phyloP scores from a whole-genome alignment of 2,113 vertebrate species.

The Brachyistius frenatus region DNA sequence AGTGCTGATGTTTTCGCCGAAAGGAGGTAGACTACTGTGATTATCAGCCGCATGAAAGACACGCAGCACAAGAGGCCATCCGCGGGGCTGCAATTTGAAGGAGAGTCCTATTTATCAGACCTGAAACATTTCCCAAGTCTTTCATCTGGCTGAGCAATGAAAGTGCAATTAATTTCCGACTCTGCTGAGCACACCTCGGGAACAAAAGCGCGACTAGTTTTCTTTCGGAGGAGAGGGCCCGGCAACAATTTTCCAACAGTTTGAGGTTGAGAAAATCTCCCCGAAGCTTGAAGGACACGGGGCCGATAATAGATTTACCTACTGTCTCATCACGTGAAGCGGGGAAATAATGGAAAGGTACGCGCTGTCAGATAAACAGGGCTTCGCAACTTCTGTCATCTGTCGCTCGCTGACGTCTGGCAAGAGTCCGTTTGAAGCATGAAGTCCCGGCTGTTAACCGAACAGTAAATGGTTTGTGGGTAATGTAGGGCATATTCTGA shows the following conservation, averaged over 20 bases:
- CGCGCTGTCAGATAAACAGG: slow-evolving; percentile 10
- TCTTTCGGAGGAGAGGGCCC: slow-evolving; percentile 38
- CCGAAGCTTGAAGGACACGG: slow-evolving; percentile 61
- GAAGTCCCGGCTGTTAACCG: slow-evolving; percentile 20
- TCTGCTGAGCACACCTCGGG: slow-evolving; percentile 49
- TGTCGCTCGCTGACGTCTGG: not conserved
- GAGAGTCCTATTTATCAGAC: slow-evolving; percentile 68
- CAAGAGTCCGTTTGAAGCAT: slow-evolving; percentile 7
- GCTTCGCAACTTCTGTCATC: not conserved
- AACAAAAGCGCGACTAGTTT: slow-evolving; percentile 66
- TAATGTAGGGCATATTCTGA: not conserved
- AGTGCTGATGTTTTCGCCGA: slow-evolving; percentile 31
- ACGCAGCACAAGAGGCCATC: slow-evolving; percentile 34
- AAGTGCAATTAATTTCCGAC: slow-evolving; percentile 76
- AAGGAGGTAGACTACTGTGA: slow-evolving; percentile 39
- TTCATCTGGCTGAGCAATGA: slow-evolving; percentile 72
- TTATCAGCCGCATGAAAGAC: slow-evolving; percentile 59
- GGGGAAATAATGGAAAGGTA: slow-evolving; percentile 22
- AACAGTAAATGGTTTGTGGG: not conserved
- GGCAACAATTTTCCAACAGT: slow-evolving; percentile 51
- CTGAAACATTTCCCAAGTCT: slow-evolving; percentile 69
- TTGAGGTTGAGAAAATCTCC: slow-evolving; percentile 49
- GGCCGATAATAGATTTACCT: slow-evolving; percentile 57
- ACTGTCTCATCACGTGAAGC: slow-evolving; percentile 2
- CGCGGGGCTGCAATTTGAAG: slow-evolving; percentile 54